Evolutionary conservation across 1,140 invertebrate species (phyloP).

Genomic region (Drosophila ananassae): DNA sequence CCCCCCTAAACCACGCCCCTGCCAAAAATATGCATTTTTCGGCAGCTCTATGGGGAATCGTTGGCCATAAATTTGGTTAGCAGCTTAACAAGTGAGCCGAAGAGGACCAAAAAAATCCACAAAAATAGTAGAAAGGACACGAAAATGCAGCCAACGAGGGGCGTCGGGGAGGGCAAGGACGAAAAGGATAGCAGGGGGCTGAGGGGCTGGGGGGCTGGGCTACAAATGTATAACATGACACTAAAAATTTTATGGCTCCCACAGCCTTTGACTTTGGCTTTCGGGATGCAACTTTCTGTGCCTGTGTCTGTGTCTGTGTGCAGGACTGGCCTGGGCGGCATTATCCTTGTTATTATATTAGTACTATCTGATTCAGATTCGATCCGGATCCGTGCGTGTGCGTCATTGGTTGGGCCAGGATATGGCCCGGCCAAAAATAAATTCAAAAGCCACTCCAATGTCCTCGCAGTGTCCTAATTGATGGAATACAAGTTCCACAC

Average conservation of each 20-base stretch:
- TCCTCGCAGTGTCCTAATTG: constrained; percentile 35
- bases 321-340: constrained; percentile 6
- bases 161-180: background rate
- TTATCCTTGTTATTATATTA: constrained; percentile 15
- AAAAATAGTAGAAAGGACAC: background rate
- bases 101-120: background rate
- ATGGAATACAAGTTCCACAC: constrained; percentile 26
- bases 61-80: constrained; percentile 50
- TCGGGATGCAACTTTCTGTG: constrained; percentile 11
- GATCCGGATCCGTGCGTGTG: constrained; percentile 3
- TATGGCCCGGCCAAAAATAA: constrained; percentile 21
- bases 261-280: constrained; percentile 44
- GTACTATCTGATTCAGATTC: background rate
- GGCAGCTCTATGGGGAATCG: constrained; percentile 21
- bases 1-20: background rate
- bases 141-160: constrained; percentile 5
- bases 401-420: constrained; percentile 15
- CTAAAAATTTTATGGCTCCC: constrained; percentile 62
- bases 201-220: no score
- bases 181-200: no score
- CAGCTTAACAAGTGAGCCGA: constrained; percentile 53
- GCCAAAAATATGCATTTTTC: constrained; percentile 26
- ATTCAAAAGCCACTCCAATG: constrained; percentile 3
- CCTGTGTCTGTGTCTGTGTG: constrained; percentile 22
- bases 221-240: constrained; percentile 74